Evolutionary conservation across 1,140 invertebrate genomes (phyloP), one percentile per base, ranked within the genome.

Genomic region (Carcinoscorpius rotundicauda): DNA sequence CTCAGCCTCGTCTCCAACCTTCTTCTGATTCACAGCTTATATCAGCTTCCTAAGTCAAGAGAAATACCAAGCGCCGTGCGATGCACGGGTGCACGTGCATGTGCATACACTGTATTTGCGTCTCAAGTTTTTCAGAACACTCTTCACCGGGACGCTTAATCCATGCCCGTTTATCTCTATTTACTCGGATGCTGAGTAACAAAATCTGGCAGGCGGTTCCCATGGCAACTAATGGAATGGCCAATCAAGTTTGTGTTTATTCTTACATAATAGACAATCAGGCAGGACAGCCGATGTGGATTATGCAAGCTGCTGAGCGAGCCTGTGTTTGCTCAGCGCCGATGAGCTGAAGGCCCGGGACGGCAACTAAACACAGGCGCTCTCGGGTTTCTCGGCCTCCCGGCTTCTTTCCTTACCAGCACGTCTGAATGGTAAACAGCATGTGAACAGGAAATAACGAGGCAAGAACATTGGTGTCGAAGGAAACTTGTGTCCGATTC

Each of bases 191-290:
- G 63, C 67, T 57, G 55, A 63, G 62, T 67, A 70, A 69, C 67
- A 67, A 65, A 63, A 61, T 67, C 64, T 58, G 58, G 62, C 61
- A 8, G 10, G 55, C 8, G 49, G 69, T 70, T 48, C 48, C 63
- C 68, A 71, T 71, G 68, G 68, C 68, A 71, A 71, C 69, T 71
- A 71, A 71, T 71, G 69, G 69, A 70, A 66, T 68, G 61, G 64
- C 66, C 63, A 68, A 67, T 67, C 66, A 66, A 71, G 68, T 71
- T 71, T 71, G 64, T 71, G 67, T 71, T 71, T 71, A 71, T 71
- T 71, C 68, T 71, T 66, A 69, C 69, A 67, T 66, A 67, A 70
- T 63, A 64, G 64, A 67, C 68, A 69, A 67, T 69, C 66, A 67
- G 66, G 66, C 61, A 52, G 52, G 29, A 60, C 60, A 58, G 52